These are phyloP conservation scores for Drosophila macrospina DNA, from an alignment of 2,888 invertebrate species.

Conservation along the genomic window DNA sequence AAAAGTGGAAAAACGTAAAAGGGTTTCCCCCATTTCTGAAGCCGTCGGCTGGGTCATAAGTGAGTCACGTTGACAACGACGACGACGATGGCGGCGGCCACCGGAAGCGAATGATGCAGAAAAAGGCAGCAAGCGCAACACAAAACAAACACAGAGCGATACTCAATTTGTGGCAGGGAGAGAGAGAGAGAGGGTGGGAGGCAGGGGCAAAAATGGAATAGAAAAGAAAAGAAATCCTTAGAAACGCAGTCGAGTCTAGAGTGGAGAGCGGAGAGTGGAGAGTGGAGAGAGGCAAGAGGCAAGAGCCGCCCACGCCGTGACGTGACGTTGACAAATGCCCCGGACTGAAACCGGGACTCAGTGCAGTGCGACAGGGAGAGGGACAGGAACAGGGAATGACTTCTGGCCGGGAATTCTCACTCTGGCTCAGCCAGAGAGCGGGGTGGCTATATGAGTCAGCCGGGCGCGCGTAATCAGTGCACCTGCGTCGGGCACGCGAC, in stretches of 20 bases:
- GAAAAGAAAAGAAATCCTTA: constrained; percentile 58
- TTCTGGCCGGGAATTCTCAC: constrained; percentile 12
- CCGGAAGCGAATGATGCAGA: constrained; percentile 77
- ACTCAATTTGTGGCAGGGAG: constrained; percentile 11
- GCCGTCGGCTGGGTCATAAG: constrained; percentile 30
- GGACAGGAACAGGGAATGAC: not conserved
- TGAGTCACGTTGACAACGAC: constrained; percentile 64
- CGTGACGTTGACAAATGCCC: constrained; percentile 75
- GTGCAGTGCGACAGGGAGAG: not conserved
- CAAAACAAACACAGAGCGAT: constrained; percentile 35
- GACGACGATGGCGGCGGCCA: constrained; percentile 42
- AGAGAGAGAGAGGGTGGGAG: not conserved
- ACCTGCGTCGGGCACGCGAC: constrained; percentile 69
- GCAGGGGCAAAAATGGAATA: constrained; percentile 22
- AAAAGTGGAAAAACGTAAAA: constrained; percentile 40
- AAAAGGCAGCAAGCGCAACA: constrained; percentile 53
- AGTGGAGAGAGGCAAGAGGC: not conserved
- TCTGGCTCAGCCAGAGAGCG: not conserved
- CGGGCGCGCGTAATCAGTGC: constrained; percentile 60
- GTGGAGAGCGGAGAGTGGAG: constrained; percentile 16
- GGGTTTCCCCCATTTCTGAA: constrained; percentile 53
- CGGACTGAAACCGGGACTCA: constrained; percentile 27
- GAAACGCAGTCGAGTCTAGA: constrained; percentile 28
- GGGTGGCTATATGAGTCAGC: constrained; percentile 48
- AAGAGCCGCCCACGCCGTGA: constrained; percentile 50